These are phyloP conservation scores for Tribolium freemani DNA, from an alignment of 2,888 invertebrate genomes.

Conservation along the genomic window DNA sequence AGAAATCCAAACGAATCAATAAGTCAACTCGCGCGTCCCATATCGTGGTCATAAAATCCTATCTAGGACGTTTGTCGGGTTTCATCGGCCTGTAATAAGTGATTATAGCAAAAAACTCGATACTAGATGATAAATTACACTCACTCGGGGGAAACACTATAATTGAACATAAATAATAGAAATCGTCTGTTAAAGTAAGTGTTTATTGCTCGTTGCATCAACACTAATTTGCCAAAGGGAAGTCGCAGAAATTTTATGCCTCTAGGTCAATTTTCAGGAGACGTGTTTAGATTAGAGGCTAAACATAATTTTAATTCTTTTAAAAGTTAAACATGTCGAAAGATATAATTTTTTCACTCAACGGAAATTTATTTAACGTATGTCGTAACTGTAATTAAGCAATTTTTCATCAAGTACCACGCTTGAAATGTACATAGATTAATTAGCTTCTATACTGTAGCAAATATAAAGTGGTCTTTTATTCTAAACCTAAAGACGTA, in stretches of 20 bases:
- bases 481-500: no score
- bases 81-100: constrained; percentile 30
- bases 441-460: no score
- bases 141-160: constrained; percentile 23
- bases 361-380: no score
- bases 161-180: constrained; percentile 35
- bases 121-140: constrained; percentile 26
- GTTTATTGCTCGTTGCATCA: constrained; percentile 24
- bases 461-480: no score
- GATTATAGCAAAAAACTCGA: constrained; percentile 33
- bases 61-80: constrained; percentile 30
- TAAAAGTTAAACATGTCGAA: no score
- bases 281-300: no score
- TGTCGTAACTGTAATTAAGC: no score
- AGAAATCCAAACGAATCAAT: constrained; percentile 26
- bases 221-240: constrained; percentile 21
- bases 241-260: background rate
- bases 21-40: constrained; percentile 19
- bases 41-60: constrained; percentile 26
- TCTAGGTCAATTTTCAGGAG: background rate
- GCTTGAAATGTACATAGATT: no score
- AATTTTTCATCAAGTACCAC: no score
- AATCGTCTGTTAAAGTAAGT: constrained; percentile 22
- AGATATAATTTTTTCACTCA: no score
- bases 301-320: no score